phyloP scores from a whole-genome alignment of 2,797 vertebrate genomes.

The Aplochiton taeniatus region DNA sequence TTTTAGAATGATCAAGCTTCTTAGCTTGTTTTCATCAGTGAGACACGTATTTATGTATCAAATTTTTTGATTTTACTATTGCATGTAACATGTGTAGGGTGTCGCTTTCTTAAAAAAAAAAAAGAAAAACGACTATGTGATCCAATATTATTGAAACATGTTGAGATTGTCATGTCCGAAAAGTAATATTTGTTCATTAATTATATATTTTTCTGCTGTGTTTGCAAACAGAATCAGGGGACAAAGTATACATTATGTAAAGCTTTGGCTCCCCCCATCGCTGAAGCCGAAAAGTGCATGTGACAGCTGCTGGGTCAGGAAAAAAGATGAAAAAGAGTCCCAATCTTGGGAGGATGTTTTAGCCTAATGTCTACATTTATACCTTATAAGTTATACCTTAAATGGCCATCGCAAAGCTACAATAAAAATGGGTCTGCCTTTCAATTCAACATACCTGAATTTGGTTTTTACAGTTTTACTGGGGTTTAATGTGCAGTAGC shows the following conservation, averaged over 20 bases:
- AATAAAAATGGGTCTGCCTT: not conserved
- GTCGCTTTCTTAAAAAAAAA: not conserved
- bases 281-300: slow-evolving; percentile 32
- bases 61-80: no score
- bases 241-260: slow-evolving; percentile 2
- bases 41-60: no score
- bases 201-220: not conserved
- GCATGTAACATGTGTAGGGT: not conserved
- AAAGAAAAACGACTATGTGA: no score
- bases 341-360: not conserved
- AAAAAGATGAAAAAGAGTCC: not conserved
- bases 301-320: not conserved
- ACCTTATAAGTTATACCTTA: no score
- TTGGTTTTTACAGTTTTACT: not conserved
- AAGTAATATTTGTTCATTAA: not conserved
- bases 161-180: not conserved
- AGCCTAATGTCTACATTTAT: no score
- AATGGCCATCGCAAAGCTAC: no score
- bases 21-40: no score
- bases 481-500: slow-evolving; percentile 4
- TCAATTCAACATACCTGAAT: not conserved
- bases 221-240: not conserved
- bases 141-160: not conserved
- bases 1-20: no score
- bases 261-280: slow-evolving; percentile 56